Base-by-base conservation (phyloP, 2,888 invertebrate genomes). In the Drosophila meridionalis region DNA sequence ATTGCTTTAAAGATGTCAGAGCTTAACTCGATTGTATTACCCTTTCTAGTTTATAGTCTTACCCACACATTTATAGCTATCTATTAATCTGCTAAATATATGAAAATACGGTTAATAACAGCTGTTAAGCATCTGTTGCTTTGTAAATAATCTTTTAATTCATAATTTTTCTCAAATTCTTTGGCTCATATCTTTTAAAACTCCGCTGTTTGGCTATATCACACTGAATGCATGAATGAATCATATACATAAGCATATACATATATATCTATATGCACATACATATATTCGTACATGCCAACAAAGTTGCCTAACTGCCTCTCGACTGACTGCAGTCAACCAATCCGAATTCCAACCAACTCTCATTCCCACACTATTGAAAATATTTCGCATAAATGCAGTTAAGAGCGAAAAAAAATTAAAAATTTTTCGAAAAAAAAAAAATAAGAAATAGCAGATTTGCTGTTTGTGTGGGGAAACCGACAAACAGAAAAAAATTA, bases 401-500 rank as follows among this genome's bases (percentile, higher is more conserved):
- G 68, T 64, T 67, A 57, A 61, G 38, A 76, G 20, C 32, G n/a
- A 52, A 34, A 40, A 50, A 50, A 52, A 56, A 62, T 62, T 20
- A 9, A 66, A 57, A 62, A 50, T 52, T 47, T 66, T 57, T 48
- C 42, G 57, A 55, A 65, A 53, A 61, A 40, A 71, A 45, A 62
- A 65, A 52, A 48, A 7, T n/a, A 11, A 36, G 63, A 52, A 48
- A 7, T n/a, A 11, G 26, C 11, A 12, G 38, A 36, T 55, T 38
- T 56, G 38, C 28, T n/a, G 38, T 63, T 26, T 69, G 55, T 78
- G 69, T 77, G 72, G 73, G 82, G 66, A 89, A 89, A 84, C 84
- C 87, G 87, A 78, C 87, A 87, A 88, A 85, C 78, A 74, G 74
- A 70, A 74, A 78, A 89, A 89, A 89, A 89, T 89, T 89, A 89